Percentiles rank a stretch among this genome's conserved stretches.
Conservation (phyloP, 2,797 vertebrate genomes). For the Enteromius unitaeniatus region DNA sequence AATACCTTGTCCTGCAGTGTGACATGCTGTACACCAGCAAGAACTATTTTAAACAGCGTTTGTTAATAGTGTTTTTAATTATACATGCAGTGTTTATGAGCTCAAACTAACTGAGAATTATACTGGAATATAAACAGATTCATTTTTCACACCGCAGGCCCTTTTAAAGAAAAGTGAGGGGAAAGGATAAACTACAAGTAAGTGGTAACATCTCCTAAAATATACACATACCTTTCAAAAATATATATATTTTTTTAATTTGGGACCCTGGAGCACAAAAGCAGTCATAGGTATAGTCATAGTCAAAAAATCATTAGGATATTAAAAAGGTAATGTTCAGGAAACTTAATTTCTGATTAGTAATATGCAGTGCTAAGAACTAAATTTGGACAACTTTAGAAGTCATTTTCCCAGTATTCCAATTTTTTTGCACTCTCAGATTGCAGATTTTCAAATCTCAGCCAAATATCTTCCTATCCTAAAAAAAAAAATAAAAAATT, state of each 20-base stretch:
- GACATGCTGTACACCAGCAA: background rate
- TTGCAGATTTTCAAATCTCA: too few species aligned
- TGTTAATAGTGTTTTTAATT: background rate
- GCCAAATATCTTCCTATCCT: too few species aligned
- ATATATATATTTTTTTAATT: background rate
- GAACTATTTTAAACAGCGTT: background rate
- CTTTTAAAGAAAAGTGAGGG: background rate
- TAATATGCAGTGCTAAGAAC: background rate
- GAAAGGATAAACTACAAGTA: background rate
- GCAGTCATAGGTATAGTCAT: too few species aligned
- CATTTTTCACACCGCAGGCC: background rate
- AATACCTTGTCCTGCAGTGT: background rate
- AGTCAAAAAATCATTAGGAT: background rate
- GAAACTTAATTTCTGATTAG: background rate
- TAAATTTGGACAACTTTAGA: background rate
- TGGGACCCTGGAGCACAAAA: background rate
- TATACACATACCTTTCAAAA: background rate
- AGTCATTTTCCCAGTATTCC: background rate
- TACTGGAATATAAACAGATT: background rate
- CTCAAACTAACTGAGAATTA: background rate
- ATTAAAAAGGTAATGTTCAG: too few species aligned
- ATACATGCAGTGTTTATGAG: background rate
- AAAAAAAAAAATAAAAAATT: too few species aligned
- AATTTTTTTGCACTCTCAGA: too few species aligned
- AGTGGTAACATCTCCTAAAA: background rate